phyloP scores from a whole-genome alignment of 1,140 invertebrate genomes.

The Drosophila leontia region DNA sequence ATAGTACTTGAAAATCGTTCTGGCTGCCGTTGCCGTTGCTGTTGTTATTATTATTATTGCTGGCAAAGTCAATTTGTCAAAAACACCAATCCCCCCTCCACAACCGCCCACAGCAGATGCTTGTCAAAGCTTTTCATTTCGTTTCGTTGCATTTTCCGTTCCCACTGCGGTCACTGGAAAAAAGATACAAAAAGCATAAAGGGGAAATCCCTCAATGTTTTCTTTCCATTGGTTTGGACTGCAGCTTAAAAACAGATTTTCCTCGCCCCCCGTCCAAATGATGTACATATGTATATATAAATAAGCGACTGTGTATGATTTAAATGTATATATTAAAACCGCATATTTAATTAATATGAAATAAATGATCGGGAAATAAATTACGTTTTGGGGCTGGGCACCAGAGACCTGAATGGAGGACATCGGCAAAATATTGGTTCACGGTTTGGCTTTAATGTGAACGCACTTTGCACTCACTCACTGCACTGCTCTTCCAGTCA shows the following conservation, averaged over 20 bases:
- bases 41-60: conserved; percentile 56
- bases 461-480: conserved; percentile 1
- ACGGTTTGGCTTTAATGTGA: conserved; percentile 45
- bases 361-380: conserved; percentile 80
- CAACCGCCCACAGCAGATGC: conserved; percentile 35
- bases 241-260: conserved; percentile 72
- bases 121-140: conserved; percentile 58
- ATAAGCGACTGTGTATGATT: conserved; percentile 41
- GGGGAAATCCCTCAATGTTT: conserved; percentile 59
- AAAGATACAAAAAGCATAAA: conserved; percentile 14
- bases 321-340: conserved; percentile 50
- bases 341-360: conserved; percentile 81
- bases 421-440: conserved; percentile 62
- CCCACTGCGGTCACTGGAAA: conserved; percentile 18
- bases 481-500: neutral
- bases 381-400: conserved; percentile 40
- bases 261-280: conserved; percentile 21
- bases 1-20: conserved; percentile 59
- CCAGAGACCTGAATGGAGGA: conserved; percentile 62
- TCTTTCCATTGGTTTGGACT: conserved; percentile 49
- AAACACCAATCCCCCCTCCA: conserved; percentile 49
- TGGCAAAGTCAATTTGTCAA: conserved; percentile 78
- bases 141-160: conserved; percentile 36
- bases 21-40: conserved; percentile 25
- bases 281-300: conserved; percentile 22